Conservation (phyloP, 2,113 vertebrate species). For the Galeopterus variegatus region DNA sequence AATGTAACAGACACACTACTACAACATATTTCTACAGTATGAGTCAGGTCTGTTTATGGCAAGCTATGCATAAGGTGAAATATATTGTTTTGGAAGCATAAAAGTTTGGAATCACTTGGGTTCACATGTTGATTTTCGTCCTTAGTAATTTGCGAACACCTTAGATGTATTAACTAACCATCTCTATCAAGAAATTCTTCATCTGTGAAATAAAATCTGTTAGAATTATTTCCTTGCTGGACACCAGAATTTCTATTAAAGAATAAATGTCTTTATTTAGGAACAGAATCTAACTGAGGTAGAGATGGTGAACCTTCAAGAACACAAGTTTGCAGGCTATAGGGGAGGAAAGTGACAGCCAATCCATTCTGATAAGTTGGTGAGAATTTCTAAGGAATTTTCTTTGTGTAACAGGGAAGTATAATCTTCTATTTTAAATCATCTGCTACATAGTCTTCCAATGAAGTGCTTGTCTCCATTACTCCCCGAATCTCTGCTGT, state of each 20-base stretch:
- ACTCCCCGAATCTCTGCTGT: not conserved
- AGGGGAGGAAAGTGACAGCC: not conserved
- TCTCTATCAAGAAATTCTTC: not conserved
- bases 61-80: not conserved
- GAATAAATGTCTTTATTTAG: not conserved
- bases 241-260: not conserved
- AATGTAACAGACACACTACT: not conserved
- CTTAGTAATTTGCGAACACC: slow-evolving; percentile 37
- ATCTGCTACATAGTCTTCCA: not conserved
- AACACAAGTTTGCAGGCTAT: not conserved
- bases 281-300: not conserved
- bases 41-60: not conserved
- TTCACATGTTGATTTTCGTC: not conserved
- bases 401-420: not conserved
- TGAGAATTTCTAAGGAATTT: not conserved
- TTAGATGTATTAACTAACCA: not conserved
- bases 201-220: not conserved
- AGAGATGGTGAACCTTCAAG: not conserved
- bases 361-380: not conserved
- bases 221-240: not conserved
- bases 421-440: not conserved
- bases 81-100: not conserved
- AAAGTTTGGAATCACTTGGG: not conserved
- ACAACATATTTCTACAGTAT: not conserved
- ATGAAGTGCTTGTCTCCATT: not conserved